Evolutionary conservation across 2,888 invertebrate species (phyloP).

Genomic region (Stenolophus ochropezus): DNA sequence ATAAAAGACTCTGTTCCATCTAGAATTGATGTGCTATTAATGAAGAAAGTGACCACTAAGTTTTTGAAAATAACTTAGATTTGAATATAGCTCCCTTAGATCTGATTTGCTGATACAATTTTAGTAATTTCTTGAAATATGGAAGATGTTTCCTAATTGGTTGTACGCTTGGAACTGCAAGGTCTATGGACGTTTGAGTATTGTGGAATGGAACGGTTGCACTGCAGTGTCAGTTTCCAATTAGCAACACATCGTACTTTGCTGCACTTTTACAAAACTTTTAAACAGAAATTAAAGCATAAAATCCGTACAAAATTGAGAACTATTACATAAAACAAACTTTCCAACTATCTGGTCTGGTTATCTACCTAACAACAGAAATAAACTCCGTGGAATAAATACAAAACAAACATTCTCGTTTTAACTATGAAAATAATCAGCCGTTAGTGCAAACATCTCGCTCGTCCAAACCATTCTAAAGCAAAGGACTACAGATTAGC

Average conservation of each 20-base stretch:
- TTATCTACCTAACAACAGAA: slow-evolving; percentile 10
- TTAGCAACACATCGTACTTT: not conserved
- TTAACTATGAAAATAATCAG: slow-evolving; percentile 21
- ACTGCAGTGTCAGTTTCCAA: too few species aligned
- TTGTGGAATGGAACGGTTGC: too few species aligned
- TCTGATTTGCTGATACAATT: too few species aligned
- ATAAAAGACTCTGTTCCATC: too few species aligned
- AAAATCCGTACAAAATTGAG: not conserved
- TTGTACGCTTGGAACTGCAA: too few species aligned
- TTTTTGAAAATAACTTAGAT: too few species aligned
- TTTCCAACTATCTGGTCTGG: not conserved
- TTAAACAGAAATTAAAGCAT: not conserved
- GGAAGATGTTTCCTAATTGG: too few species aligned
- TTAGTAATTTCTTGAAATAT: too few species aligned
- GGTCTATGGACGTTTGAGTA: too few species aligned
- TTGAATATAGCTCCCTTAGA: too few species aligned
- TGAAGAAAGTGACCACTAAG: too few species aligned
- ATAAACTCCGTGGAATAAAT: slow-evolving; percentile 42
- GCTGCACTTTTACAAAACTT: not conserved
- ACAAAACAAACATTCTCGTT: slow-evolving; percentile 34
- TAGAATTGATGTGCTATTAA: too few species aligned
- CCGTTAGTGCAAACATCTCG: not conserved
- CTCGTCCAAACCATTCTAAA: not conserved
- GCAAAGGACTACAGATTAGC: not conserved
- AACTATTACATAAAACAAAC: not conserved